phyloP scores from a whole-genome alignment of 2,113 vertebrate species.

The Dasyprocta punctata region DNA sequence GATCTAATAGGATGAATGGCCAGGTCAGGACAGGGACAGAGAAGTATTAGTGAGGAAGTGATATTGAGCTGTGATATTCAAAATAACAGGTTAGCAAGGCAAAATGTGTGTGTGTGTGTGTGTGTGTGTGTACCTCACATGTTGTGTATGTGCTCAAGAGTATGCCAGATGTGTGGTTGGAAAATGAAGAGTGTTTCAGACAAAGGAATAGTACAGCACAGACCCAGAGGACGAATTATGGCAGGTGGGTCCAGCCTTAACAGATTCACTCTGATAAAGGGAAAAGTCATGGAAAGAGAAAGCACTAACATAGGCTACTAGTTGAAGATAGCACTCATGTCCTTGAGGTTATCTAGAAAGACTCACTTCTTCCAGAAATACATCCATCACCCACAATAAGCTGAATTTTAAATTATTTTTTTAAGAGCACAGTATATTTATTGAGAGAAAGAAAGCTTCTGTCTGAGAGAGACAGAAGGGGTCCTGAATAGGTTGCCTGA shows the following conservation, averaged over 20 bases:
- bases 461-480: too few relatives aligned
- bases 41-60: background rate
- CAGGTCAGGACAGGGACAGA: background rate
- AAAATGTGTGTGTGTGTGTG: background rate
- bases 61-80: background rate
- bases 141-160: background rate
- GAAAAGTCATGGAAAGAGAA: background rate
- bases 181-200: background rate
- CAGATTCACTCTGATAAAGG: background rate
- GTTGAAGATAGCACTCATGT: rapidly evolving
- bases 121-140: background rate
- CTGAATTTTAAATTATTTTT: background rate
- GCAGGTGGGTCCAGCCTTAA: background rate
- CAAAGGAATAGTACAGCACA: background rate
- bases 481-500: too few relatives aligned
- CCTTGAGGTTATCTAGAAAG: background rate
- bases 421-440: too few relatives aligned
- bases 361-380: background rate
- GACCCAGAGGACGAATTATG: background rate
- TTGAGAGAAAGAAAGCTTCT: too few relatives aligned
- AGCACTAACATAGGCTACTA: background rate
- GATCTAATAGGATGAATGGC: background rate
- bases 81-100: background rate
- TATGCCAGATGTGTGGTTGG: rapidly evolving
- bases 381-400: background rate